Evolutionary conservation across 2,888 invertebrate genomes (phyloP).

Genomic region (Listrodromus nycthemerus): DNA sequence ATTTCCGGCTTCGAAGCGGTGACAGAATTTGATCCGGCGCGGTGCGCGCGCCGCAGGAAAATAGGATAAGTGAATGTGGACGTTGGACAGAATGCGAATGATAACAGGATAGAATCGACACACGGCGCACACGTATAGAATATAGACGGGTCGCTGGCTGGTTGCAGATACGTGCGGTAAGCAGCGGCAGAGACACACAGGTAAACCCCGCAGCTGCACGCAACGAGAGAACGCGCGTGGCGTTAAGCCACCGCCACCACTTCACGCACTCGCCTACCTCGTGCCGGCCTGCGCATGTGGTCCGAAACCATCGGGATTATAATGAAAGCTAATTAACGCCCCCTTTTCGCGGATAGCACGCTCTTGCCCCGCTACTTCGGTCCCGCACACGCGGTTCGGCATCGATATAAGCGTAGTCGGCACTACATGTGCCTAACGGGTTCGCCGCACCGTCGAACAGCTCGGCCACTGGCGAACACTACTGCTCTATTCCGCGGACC

Average conservation of each 20-base stretch:
- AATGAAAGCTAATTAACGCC: slow-evolving; percentile 74
- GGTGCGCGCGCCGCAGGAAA: background rate
- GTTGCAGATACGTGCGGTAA: slow-evolving; percentile 4
- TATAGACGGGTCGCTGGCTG: background rate
- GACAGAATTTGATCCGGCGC: background rate
- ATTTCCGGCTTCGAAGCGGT: background rate
- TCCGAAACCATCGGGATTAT: slow-evolving; percentile 73
- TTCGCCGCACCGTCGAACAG: slow-evolving; percentile 54
- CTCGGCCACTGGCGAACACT: slow-evolving; percentile 42
- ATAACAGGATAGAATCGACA: background rate
- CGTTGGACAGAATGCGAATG: background rate
- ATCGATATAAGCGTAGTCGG: slow-evolving; percentile 4
- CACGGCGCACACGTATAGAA: background rate
- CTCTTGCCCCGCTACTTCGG: slow-evolving; percentile 47
- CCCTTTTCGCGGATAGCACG: slow-evolving; percentile 58
- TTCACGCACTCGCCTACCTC: slow-evolving; percentile 29
- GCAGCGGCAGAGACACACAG: slow-evolving; percentile 18
- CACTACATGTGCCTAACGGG: slow-evolving; percentile 45
- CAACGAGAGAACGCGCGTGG: slow-evolving; percentile 51
- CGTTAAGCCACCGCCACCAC: slow-evolving; percentile 34
- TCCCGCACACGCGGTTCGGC: slow-evolving; percentile 28
- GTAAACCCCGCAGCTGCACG: slow-evolving; percentile 48
- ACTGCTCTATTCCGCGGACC: slow-evolving; percentile 48
- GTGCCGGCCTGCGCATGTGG: slow-evolving; percentile 56
- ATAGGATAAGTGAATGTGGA: slow-evolving; percentile 10